phyloP scores from a whole-genome alignment of 1,140 invertebrate species.

The Ostrea edulis region DNA sequence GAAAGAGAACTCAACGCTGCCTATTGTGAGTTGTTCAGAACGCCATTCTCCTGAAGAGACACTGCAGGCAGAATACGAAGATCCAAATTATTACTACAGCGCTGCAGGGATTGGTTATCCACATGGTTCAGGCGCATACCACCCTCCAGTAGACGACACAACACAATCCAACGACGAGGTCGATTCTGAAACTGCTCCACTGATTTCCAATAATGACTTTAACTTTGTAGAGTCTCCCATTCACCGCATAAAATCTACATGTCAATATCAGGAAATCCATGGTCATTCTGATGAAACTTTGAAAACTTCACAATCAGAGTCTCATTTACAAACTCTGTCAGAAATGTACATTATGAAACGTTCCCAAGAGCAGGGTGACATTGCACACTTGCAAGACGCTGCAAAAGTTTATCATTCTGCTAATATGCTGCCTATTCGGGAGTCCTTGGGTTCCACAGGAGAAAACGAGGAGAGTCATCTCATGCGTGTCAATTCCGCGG shows the following conservation, averaged over 20 bases:
- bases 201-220: constrained; percentile 30
- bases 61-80: constrained; percentile 68
- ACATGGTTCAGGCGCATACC: constrained; percentile 63
- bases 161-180: background rate
- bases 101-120: constrained; percentile 69
- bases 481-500: background rate
- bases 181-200: no score
- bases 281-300: constrained; percentile 14
- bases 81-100: constrained; percentile 68
- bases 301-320: constrained; percentile 61
- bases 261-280: background rate
- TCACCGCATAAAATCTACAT: constrained; percentile 4
- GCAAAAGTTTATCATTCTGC: constrained; percentile 61
- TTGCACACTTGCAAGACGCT: constrained; percentile 63
- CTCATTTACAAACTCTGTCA: constrained; percentile 58
- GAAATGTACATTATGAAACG: constrained; percentile 61
- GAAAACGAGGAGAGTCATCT: background rate
- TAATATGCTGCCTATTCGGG: constrained; percentile 45
- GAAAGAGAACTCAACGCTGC: background rate
- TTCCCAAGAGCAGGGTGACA: constrained; percentile 65
- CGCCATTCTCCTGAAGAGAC: constrained; percentile 66
- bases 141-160: constrained; percentile 49
- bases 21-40: background rate
- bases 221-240: background rate
- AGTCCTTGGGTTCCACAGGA: constrained; percentile 5